Evolutionary conservation across 2,113 vertebrate species (phyloP).

Genomic region (Lepisosteus oculatus): DNA sequence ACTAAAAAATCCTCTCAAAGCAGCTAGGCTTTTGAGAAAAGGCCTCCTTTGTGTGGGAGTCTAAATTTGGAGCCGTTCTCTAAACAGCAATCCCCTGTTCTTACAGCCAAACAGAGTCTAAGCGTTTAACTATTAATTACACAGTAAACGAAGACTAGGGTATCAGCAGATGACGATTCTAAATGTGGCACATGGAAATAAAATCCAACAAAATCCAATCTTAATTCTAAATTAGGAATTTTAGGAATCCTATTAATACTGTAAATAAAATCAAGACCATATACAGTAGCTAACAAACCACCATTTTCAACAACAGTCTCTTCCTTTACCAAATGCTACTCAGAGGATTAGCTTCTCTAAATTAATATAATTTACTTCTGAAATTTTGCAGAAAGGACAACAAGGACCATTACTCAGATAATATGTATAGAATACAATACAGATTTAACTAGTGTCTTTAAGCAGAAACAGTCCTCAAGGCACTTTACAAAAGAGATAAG

Average conservation of each 20-base stretch:
- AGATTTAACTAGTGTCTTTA: no score
- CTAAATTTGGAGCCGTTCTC: slow-evolving; percentile 74
- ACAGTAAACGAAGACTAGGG: slow-evolving; percentile 65
- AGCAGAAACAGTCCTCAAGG: no score
- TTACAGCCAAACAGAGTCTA: slow-evolving; percentile 73
- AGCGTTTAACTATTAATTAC: slow-evolving; percentile 87
- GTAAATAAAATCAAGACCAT: background rate
- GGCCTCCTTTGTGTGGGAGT: slow-evolving; percentile 68
- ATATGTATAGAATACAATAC: no score
- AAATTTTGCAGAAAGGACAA: no score
- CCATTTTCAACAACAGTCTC: no score
- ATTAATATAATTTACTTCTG: no score
- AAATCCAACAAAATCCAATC: slow-evolving; percentile 6
- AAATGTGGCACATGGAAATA: background rate
- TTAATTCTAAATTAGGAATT: background rate
- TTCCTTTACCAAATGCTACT: no score
- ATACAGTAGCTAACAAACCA: no score
- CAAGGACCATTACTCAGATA: no score
- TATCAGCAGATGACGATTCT: slow-evolving; percentile 12
- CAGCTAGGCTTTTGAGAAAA: slow-evolving; percentile 65
- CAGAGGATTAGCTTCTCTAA: no score
- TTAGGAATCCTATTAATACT: background rate
- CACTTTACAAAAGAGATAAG: no score
- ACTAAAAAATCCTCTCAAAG: slow-evolving; percentile 55
- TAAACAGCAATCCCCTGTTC: slow-evolving; percentile 79